These are phyloP conservation scores for Engystomops pustulosus DNA, from an alignment of 2,113 vertebrate genomes.

Conservation along the genomic window DNA sequence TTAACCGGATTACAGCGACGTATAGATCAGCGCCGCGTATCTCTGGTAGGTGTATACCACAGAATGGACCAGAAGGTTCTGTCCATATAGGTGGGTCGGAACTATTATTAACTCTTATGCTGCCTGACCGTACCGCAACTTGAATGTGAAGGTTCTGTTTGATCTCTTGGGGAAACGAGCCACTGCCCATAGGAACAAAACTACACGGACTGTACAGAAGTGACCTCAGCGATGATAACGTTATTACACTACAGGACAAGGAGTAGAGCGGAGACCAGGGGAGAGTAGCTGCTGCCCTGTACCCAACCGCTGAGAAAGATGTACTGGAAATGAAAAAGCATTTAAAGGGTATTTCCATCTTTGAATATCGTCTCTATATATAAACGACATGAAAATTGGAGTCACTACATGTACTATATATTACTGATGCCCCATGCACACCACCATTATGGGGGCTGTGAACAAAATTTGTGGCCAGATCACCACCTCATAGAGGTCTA, in stretches of 20 bases:
- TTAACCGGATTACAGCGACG: neutral
- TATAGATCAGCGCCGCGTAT: neutral
- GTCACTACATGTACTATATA: too few relatives aligned
- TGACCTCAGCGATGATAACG: neutral
- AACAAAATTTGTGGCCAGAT: too few relatives aligned
- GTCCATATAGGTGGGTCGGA: neutral
- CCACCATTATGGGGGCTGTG: too few relatives aligned
- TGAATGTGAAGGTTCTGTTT: conserved; percentile 27
- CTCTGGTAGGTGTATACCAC: neutral
- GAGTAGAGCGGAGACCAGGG: neutral
- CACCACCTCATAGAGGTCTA: too few relatives aligned
- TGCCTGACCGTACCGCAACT: neutral
- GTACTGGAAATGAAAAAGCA: neutral
- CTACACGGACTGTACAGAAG: neutral
- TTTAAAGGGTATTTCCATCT: neutral
- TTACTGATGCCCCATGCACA: too few relatives aligned
- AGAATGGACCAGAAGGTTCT: neutral
- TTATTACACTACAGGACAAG: conserved; percentile 1
- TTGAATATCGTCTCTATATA: neutral
- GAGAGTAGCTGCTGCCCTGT: too few relatives aligned
- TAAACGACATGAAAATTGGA: neutral
- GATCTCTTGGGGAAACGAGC: neutral
- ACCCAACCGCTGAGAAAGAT: too few relatives aligned
- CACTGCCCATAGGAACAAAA: conserved; percentile 10
- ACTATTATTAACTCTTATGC: neutral